A percentile compares a stretch with the other conserved stretches of the same genome.
phyloP scores from a whole-genome alignment of 2,888 invertebrate species.

The Oegoconia quadripuncta region DNA sequence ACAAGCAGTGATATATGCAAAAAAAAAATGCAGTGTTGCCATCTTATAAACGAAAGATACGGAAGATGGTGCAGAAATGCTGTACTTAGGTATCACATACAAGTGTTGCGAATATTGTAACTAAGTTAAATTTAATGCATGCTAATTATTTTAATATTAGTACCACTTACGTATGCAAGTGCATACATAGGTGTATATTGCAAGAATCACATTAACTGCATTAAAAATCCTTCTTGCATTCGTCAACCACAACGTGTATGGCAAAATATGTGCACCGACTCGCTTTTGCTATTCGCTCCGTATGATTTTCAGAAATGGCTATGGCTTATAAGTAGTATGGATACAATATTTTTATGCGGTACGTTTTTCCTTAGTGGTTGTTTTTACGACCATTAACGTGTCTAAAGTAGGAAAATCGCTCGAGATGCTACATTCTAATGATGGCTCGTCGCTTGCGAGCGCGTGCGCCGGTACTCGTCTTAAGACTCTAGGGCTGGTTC shows the following conservation, averaged over 20 bases:
- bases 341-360: conserved; percentile 77
- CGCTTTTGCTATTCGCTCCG: conserved; percentile 65
- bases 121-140: background rate
- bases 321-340: conserved; percentile 66
- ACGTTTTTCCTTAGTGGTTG: conserved; percentile 64
- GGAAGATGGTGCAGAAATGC: no score
- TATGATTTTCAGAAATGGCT: conserved; percentile 79
- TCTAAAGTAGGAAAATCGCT: conserved; percentile 77
- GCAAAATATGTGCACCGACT: conserved; percentile 72
- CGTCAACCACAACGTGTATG: conserved; percentile 64
- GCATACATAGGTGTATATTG: conserved; percentile 61
- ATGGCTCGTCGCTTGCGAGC: conserved; percentile 59
- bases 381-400: conserved; percentile 72
- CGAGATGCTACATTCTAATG: conserved; percentile 76
- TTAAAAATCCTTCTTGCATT: conserved; percentile 76
- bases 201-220: conserved; percentile 69
- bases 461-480: conserved; percentile 69
- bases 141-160: background rate
- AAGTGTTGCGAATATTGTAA: conserved; percentile 5
- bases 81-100: no score
- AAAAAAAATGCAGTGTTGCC: no score
- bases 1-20: no score
- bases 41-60: no score
- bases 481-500: conserved; percentile 42
- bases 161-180: conserved; percentile 38